Conservation (phyloP, 2,113 vertebrate genomes). For the Chaetodon auriga region DNA sequence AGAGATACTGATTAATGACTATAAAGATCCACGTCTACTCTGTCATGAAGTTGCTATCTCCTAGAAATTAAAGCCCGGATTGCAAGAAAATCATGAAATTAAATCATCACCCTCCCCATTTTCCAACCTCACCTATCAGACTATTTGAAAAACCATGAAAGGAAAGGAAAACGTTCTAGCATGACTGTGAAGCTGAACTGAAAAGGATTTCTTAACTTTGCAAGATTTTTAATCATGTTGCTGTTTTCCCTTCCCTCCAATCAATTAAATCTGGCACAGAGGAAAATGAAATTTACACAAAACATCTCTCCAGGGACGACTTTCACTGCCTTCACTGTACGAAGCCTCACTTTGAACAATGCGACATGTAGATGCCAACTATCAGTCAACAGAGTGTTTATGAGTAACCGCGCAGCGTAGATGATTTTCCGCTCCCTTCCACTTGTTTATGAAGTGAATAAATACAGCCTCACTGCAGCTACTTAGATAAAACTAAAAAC, state of each 20-base stretch:
- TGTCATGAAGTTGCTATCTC: too few species aligned
- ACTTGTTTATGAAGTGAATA: conserved; percentile 12
- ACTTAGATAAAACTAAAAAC: neutral
- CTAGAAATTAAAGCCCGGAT: too few species aligned
- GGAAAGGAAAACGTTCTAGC: too few species aligned
- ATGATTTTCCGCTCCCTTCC: neutral
- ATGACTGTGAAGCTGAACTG: neutral
- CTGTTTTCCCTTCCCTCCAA: neutral
- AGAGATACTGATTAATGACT: too few species aligned
- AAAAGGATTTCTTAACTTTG: neutral
- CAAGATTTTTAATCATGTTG: neutral
- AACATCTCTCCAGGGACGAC: neutral
- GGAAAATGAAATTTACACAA: neutral
- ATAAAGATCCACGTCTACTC: too few species aligned
- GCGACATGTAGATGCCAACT: neutral
- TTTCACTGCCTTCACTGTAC: neutral
- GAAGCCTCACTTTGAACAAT: neutral
- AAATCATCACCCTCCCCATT: neutral
- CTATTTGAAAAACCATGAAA: too few species aligned
- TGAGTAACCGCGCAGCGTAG: neutral
- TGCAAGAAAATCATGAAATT: neutral
- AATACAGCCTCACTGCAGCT: neutral
- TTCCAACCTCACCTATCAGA: neutral
- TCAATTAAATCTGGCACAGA: neutral
- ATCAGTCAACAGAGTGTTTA: conserved; percentile 5